Evolutionary conservation across 2,797 vertebrate genomes (phyloP), one percentile per base, ranked within the genome.

Genomic region (Schizopygopsis pylzovi): DNA sequence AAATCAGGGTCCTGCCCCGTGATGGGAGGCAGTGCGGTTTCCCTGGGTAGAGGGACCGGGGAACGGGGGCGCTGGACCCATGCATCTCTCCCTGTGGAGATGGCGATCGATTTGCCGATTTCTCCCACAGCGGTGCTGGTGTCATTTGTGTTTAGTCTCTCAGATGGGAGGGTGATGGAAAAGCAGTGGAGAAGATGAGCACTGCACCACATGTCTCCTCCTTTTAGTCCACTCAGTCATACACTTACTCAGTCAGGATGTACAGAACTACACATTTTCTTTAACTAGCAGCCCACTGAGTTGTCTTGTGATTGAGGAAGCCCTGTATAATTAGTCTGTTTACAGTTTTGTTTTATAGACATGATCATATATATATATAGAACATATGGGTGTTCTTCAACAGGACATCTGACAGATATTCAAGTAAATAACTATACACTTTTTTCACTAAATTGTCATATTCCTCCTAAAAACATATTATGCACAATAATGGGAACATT

Each of bases 31-130:
- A 79, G 67, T 68, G 63, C 15, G 68, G 89, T 45, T 47, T 25
- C 82, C 45, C 49, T 16, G 61, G 39, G 15, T 54, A 33, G 49
- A 79, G 77, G 72, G 59, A 68, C 65, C 3, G 49, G 85, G 68
- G 45, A 45, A 6, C 43, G 18, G 16, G 28, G 79, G 81, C 49
- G 76, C 85, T 88, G 77, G 76, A 85, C 65, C 84, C 79, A 65
- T 89, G 81, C 77, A 76, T 90, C 90, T 90, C 83, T 87, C 79
- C 59, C 79, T 59, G 28, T 82, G 84, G 83, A 90, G 87, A 89
- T 88, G 45, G 72, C 33, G 88, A 93, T 93, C 9, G 90, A 93
- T 93, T 92, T 83, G 87, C 88, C 83, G 81, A 91, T 87, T 92
- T 89, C 90, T 67, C 85, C 76, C 39, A 52, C 22, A n/a, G 65